Conservation (phyloP, 2,888 invertebrate genomes). For the Taphrorychus bicolor region DNA sequence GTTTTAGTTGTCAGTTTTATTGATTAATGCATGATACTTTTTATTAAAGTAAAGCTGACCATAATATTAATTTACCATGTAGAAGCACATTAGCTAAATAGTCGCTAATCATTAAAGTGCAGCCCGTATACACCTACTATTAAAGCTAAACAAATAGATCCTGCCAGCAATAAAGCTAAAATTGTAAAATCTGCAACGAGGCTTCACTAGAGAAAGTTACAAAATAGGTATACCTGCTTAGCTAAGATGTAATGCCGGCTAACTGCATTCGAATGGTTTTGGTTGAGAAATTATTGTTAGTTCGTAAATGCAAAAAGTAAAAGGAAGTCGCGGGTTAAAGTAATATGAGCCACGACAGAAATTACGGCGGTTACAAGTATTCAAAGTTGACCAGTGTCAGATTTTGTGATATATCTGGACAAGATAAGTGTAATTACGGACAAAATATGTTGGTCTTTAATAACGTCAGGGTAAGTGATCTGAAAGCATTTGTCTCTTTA, state of each 20-base stretch:
- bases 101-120: too few relatives aligned
- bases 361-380: conserved; percentile 29
- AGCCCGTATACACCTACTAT: background rate
- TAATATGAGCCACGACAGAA: conserved; percentile 17
- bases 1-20: too few relatives aligned
- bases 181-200: background rate
- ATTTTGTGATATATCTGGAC: conserved; percentile 16
- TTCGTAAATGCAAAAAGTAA: conserved; percentile 7
- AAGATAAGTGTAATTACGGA: background rate
- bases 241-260: background rate
- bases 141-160: background rate
- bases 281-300: conserved; percentile 9
- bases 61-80: too few relatives aligned
- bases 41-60: too few relatives aligned
- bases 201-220: conserved; percentile 11
- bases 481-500: too few relatives aligned
- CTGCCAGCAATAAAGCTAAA: background rate
- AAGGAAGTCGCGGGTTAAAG: background rate
- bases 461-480: background rate
- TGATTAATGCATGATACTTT: too few relatives aligned
- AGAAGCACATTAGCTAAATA: too few relatives aligned
- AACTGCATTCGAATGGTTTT: background rate
- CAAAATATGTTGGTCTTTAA: background rate
- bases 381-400: conserved; percentile 25
- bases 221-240: background rate